Evolutionary conservation across 2,888 invertebrate genomes (phyloP).

Genomic region (Brenthis hecate): DNA sequence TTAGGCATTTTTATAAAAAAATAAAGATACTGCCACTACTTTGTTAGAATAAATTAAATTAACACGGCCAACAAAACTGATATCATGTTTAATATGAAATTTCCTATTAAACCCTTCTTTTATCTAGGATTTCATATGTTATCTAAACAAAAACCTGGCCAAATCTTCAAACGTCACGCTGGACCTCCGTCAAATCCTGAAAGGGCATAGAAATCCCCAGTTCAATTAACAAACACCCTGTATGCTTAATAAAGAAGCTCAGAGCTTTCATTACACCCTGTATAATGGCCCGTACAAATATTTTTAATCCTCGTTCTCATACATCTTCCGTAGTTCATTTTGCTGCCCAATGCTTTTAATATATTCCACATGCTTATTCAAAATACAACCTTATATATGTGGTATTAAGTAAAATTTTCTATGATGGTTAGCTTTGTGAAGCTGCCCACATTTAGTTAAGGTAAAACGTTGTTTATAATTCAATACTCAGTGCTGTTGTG

Average conservation of each 20-base stretch:
- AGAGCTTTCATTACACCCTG: slow-evolving; percentile 77
- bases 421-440: slow-evolving; percentile 7
- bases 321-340: slow-evolving; percentile 81
- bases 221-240: slow-evolving; percentile 74
- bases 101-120: slow-evolving; percentile 10
- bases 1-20: too few relatives aligned
- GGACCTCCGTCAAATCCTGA: slow-evolving; percentile 68
- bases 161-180: slow-evolving; percentile 38
- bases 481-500: slow-evolving; percentile 7
- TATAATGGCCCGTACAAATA: slow-evolving; percentile 82
- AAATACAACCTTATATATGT: slow-evolving; percentile 46
- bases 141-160: slow-evolving; percentile 36
- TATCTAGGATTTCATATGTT: slow-evolving; percentile 29
- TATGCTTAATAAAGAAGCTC: slow-evolving; percentile 77
- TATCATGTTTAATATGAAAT: neutral
- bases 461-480: slow-evolving; percentile 44
- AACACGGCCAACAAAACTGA: neutral
- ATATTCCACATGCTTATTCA: slow-evolving; percentile 46
- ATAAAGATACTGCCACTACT: too few relatives aligned
- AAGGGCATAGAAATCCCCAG: slow-evolving; percentile 66
- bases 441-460: slow-evolving; percentile 28
- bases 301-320: slow-evolving; percentile 80
- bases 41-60: neutral
- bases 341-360: slow-evolving; percentile 69
- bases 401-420: slow-evolving; percentile 40